These are phyloP conservation scores for Papilio gigon DNA, from an alignment of 2,888 invertebrate species.

Conservation along the genomic window DNA sequence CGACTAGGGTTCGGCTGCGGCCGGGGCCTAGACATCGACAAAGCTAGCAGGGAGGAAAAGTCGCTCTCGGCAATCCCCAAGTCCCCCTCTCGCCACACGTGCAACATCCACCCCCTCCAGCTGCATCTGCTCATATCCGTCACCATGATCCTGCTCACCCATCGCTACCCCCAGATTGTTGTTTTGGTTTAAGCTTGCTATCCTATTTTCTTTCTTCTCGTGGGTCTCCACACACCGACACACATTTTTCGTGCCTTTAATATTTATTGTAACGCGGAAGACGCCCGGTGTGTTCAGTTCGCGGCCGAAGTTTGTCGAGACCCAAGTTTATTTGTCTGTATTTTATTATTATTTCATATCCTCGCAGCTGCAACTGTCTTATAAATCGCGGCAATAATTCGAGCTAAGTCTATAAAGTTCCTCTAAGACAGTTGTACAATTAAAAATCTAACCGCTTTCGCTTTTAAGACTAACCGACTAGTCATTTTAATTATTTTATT, in stretches of 20 bases:
- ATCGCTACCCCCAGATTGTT: conserved; percentile 86
- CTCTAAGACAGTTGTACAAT: conserved; percentile 58
- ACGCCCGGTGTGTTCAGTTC: conserved; percentile 38
- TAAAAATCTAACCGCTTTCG: conserved; percentile 58
- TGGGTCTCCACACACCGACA: conserved; percentile 59
- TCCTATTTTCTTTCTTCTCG: conserved; percentile 61
- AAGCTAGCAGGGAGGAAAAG: conserved; percentile 73
- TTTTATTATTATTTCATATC: conserved; percentile 33
- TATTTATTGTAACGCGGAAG: conserved; percentile 45
- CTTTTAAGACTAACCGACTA: conserved; percentile 56
- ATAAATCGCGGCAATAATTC: conserved; percentile 50
- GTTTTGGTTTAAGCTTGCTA: conserved; percentile 82
- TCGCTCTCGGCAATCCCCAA: conserved; percentile 80
- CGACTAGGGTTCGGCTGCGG: conserved; percentile 65
- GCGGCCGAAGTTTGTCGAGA: conserved; percentile 40
- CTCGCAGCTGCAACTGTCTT: conserved; percentile 46
- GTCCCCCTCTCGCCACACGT: conserved; percentile 69
- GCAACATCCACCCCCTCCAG: conserved; percentile 85
- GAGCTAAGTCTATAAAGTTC: conserved; percentile 42
- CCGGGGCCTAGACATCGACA: conserved; percentile 62
- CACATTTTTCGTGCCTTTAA: conserved; percentile 69
- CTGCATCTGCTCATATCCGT: conserved; percentile 85
- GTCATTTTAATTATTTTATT: conserved; percentile 44
- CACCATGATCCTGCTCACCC: conserved; percentile 85
- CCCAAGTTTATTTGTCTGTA: conserved; percentile 39